Percentiles rank a stretch among this genome's conserved stretches.
These are phyloP conservation scores for Agrochola lychnidis DNA, from an alignment of 2,888 invertebrate species.

Conservation along the genomic window DNA sequence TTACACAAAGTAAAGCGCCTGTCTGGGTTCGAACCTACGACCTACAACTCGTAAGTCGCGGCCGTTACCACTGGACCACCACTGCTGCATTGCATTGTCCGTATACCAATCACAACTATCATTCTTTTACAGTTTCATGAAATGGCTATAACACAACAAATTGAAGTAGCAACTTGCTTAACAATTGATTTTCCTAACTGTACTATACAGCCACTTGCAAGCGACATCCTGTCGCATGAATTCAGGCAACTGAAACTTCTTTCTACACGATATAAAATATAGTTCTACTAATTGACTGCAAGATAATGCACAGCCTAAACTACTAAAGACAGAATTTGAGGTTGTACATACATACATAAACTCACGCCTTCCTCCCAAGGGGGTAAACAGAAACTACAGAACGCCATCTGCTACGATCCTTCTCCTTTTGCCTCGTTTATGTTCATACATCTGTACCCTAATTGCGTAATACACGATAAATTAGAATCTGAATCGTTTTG, in stretches of 20 bases:
- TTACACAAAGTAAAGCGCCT: no score
- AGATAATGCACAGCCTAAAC: not conserved
- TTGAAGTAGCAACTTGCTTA: not conserved
- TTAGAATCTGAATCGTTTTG: no score
- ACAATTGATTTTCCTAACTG: no score
- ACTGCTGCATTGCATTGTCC: no score
- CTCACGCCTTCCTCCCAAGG: not conserved
- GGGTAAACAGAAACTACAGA: not conserved
- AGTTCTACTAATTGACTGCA: not conserved
- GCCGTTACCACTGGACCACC: no score
- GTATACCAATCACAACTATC: no score
- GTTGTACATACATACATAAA: not conserved
- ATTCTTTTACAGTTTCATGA: no score
- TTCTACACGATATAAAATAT: not conserved
- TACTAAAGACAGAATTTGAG: not conserved
- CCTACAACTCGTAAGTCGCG: no score
- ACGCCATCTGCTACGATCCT: not conserved
- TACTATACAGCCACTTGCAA: not conserved
- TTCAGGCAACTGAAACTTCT: not conserved
- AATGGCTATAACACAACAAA: not conserved
- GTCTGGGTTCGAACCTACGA: no score
- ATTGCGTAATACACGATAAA: no score
- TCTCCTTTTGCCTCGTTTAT: not conserved
- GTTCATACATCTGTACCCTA: not conserved
- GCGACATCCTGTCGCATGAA: not conserved